Evolutionary conservation across 2,113 vertebrate species (phyloP).

Genomic region (Apteryx owenii): DNA sequence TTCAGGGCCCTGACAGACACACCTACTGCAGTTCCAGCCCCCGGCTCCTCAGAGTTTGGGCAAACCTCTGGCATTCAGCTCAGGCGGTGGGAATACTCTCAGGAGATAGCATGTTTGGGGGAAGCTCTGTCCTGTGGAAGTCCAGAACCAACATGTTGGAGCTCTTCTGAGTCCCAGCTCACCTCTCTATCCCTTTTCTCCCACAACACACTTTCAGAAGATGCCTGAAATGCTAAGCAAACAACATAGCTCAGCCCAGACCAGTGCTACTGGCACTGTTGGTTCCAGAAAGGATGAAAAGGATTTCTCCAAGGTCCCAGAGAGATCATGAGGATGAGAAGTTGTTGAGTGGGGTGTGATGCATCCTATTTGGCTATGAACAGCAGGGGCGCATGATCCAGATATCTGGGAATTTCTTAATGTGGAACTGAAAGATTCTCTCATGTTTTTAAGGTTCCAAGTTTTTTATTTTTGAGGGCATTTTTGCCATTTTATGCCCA

Average conservation of each 20-base stretch:
- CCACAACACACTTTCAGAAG: neutral
- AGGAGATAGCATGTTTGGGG: neutral
- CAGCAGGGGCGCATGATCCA: neutral
- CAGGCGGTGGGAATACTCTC: neutral
- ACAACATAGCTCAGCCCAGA: neutral
- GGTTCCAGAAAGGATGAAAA: neutral
- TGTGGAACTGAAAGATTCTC: neutral
- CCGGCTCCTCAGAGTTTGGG: too few species aligned
- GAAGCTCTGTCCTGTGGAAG: neutral
- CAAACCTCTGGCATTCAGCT: neutral
- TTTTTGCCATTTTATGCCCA: neutral
- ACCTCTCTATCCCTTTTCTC: neutral
- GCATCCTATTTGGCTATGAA: neutral
- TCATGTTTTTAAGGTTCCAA: neutral
- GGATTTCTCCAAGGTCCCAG: neutral
- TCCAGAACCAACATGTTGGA: neutral
- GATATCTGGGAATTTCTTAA: neutral
- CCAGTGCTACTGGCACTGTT: neutral
- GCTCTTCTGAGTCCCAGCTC: neutral
- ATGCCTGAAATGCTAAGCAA: neutral
- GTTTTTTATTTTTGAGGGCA: neutral
- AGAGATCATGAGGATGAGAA: neutral
- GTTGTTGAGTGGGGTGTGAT: neutral
- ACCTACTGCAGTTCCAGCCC: neutral
- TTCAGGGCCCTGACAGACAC: neutral